These are phyloP conservation scores for Mus musculus DNA, from an alignment of 2,113 vertebrate genomes.

Conservation along the genomic window GRCm39 chr4:136430501-136431000, in stretches of 20 bases:
- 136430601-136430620: not conserved
- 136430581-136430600: not conserved
- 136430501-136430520: not conserved
- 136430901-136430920: not conserved
- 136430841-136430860: not conserved
- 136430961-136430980: not conserved
- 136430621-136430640: not conserved
- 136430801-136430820: not conserved
- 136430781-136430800: not conserved
- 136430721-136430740: not conserved
- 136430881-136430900: not conserved
- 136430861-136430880: not conserved
- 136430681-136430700: not conserved
- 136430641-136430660: not conserved
- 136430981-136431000: not conserved
- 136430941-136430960: not conserved
- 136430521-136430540: not conserved
- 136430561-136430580: not conserved
- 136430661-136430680: not conserved
- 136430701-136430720: not conserved
- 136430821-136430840: not conserved
- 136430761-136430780: not conserved
- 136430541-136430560: not conserved
- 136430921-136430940: not conserved
- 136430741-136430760: not conserved